Conservation (phyloP, 2,797 vertebrate genomes). For the Gouania willdenowi region DNA sequence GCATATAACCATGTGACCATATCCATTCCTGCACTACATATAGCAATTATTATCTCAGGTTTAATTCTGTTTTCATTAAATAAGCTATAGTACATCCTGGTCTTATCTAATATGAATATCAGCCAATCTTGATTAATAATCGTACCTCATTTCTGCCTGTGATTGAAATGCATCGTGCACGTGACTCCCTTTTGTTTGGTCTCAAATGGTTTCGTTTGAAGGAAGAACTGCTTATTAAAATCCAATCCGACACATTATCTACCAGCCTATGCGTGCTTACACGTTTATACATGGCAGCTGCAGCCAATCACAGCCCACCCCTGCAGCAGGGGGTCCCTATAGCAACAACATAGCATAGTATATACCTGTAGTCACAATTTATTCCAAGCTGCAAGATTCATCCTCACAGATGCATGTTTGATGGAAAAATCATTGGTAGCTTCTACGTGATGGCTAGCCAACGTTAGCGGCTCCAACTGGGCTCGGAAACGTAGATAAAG, state of each 20-base stretch:
- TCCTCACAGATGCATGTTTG: too few species aligned
- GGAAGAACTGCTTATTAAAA: slow-evolving; percentile 52
- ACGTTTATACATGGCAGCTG: slow-evolving; percentile 17
- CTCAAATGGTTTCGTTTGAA: slow-evolving; percentile 60
- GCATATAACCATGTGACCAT: slow-evolving; percentile 10
- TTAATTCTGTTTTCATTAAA: slow-evolving; percentile 44
- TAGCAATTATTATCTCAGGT: slow-evolving; percentile 42
- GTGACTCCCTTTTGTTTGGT: slow-evolving; percentile 54
- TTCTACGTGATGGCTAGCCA: too few species aligned
- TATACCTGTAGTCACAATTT: too few species aligned
- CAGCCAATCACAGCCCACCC: slow-evolving; percentile 17
- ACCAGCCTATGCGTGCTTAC: slow-evolving; percentile 15
- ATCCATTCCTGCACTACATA: slow-evolving; percentile 26
- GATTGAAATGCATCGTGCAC: slow-evolving; percentile 53
- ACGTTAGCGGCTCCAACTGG: too few species aligned
- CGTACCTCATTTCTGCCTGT: slow-evolving; percentile 46
- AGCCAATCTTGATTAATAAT: slow-evolving; percentile 69
- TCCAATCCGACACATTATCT: slow-evolving; percentile 33
- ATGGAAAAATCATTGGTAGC: too few species aligned
- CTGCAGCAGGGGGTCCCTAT: slow-evolving; percentile 14
- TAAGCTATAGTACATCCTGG: slow-evolving; percentile 50
- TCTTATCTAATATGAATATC: slow-evolving; percentile 59
- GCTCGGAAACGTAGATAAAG: too few species aligned
- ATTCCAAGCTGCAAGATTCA: too few species aligned
- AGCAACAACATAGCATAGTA: slow-evolving; percentile 19